phyloP scores from a whole-genome alignment of 2,113 vertebrate species.

The Scomber colias region DNA sequence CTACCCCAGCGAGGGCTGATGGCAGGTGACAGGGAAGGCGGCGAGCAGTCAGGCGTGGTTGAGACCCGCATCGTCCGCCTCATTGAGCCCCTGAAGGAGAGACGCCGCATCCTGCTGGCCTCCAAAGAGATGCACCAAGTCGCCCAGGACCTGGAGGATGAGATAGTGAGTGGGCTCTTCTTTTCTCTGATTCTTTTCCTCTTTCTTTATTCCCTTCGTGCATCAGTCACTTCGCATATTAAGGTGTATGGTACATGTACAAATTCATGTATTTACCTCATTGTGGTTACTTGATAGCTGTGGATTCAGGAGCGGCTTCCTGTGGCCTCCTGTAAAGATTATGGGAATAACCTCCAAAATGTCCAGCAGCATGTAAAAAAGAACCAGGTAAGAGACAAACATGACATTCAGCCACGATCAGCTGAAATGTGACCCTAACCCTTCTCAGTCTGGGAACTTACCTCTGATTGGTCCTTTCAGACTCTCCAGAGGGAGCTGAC shows the following conservation, averaged over 20 bases:
- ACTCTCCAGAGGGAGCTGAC: slow-evolving; percentile 93
- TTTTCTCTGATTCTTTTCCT: neutral
- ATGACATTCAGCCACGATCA: neutral
- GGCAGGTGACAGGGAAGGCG: slow-evolving; percentile 84
- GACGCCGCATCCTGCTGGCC: slow-evolving; percentile 89
- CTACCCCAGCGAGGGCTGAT: slow-evolving; percentile 86
- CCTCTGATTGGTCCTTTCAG: slow-evolving; percentile 71
- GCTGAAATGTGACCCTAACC: slow-evolving; percentile 6
- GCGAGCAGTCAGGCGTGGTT: slow-evolving; percentile 82
- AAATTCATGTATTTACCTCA: neutral
- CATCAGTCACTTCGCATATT: neutral
- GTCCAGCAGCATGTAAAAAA: slow-evolving; percentile 93
- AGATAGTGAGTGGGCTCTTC: slow-evolving; percentile 88
- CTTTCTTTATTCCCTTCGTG: neutral
- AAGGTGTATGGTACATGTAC: neutral
- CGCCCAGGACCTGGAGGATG: slow-evolving; percentile 93
- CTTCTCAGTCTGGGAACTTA: neutral
- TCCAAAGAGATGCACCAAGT: slow-evolving; percentile 95
- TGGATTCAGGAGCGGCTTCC: slow-evolving; percentile 94
- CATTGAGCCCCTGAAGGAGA: slow-evolving; percentile 89
- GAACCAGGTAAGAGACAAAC: slow-evolving; percentile 86
- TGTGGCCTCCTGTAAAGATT: slow-evolving; percentile 90
- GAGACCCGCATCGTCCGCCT: slow-evolving; percentile 89
- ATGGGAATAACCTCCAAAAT: slow-evolving; percentile 91
- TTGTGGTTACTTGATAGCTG: slow-evolving; percentile 80